Evolutionary conservation across 1,140 invertebrate genomes (phyloP).

Genomic region (Harpegnathos saltator): DNA sequence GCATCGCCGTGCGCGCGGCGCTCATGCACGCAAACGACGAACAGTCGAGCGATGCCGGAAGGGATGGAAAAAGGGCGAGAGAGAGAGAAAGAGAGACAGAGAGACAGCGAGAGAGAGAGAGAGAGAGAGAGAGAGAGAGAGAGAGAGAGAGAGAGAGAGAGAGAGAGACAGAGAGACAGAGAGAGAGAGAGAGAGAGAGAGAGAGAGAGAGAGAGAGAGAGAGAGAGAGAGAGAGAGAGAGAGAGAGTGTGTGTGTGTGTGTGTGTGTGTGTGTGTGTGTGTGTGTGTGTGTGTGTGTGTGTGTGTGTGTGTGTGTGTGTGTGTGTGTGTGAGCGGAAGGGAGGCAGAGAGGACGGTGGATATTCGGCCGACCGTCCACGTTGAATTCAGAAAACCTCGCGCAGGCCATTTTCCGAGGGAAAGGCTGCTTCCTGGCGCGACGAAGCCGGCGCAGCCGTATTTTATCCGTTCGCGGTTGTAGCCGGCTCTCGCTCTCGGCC

Average conservation of each 20-base stretch:
- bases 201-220: too few species aligned
- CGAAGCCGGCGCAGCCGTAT: constrained; percentile 64
- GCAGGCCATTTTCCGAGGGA: constrained; percentile 69
- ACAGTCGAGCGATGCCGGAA: constrained; percentile 27
- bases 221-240: too few species aligned
- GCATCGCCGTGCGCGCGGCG: not conserved
- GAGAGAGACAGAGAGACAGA: too few species aligned
- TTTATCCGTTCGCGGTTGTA: constrained; percentile 69
- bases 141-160: too few species aligned
- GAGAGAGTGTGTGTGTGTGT: too few species aligned
- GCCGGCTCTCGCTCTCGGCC: constrained; percentile 35
- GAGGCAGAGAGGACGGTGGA: constrained; percentile 2
- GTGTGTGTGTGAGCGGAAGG: too few species aligned
- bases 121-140: constrained; percentile 10
- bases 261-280: too few species aligned
- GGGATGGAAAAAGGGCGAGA: not conserved
- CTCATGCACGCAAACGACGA: not conserved
- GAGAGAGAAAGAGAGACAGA: not conserved
- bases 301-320: too few species aligned
- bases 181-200: too few species aligned
- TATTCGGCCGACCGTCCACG: constrained; percentile 36
- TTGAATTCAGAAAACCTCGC: constrained; percentile 71
- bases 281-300: too few species aligned
- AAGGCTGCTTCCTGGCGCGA: constrained; percentile 66
- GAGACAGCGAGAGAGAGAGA: not conserved